Evolutionary conservation across 2,888 invertebrate genomes (phyloP).

Genomic region (Plagiodera versicolora): DNA sequence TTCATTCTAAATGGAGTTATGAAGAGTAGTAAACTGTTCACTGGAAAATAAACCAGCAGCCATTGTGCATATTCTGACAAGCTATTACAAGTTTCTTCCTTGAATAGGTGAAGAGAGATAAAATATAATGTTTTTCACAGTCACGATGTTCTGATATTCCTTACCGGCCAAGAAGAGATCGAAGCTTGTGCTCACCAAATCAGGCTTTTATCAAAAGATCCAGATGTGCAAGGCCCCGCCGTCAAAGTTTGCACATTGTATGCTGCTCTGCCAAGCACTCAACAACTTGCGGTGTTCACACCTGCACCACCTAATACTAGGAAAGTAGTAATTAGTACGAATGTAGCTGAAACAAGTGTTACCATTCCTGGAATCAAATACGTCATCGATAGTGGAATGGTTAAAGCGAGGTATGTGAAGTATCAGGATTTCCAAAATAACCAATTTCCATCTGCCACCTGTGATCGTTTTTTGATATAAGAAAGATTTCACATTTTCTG

Average conservation of each 20-base stretch:
- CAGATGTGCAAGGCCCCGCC: slow-evolving; percentile 63
- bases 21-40: no score
- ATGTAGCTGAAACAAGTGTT: slow-evolving; percentile 97
- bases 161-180: slow-evolving; percentile 97
- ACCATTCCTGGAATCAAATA: slow-evolving; percentile 91
- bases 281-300: slow-evolving; percentile 86
- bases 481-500: no score
- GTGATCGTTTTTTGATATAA: background rate
- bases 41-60: no score
- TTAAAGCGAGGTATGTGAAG: slow-evolving; percentile 83
- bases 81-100: background rate
- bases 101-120: background rate
- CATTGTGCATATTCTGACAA: no score
- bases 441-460: background rate
- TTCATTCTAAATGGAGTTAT: no score
- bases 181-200: slow-evolving; percentile 80
- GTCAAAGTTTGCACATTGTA: slow-evolving; percentile 86
- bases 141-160: slow-evolving; percentile 88
- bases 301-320: slow-evolving; percentile 72
- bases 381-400: slow-evolving; percentile 90
- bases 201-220: slow-evolving; percentile 69
- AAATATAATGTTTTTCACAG: slow-evolving; percentile 53
- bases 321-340: slow-evolving; percentile 93
- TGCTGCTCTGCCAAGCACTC: slow-evolving; percentile 82
- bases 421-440: slow-evolving; percentile 6